Evolutionary conservation across 2,113 vertebrate species (phyloP).

Genomic region (Cromileptes altivelis): DNA sequence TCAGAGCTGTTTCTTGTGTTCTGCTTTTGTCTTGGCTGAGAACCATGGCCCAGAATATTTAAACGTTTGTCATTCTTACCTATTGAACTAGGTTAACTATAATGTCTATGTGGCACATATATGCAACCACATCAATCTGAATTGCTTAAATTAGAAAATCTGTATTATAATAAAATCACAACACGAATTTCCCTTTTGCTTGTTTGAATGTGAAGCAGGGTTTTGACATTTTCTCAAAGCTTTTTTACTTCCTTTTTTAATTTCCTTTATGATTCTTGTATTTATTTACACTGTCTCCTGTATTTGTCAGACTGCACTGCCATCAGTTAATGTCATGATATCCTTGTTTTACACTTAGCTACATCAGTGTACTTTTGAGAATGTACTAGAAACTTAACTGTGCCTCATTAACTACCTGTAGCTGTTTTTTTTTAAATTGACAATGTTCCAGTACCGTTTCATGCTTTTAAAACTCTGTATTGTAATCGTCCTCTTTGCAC

Average conservation of each 20-base stretch:
- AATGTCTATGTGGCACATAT: not conserved
- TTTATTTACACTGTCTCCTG: conserved; percentile 8
- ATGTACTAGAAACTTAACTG: not conserved
- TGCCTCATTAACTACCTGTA: conserved; percentile 13
- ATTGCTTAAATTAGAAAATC: conserved; percentile 4
- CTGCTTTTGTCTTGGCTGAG: not conserved
- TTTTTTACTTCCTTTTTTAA: not conserved
- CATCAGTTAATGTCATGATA: not conserved
- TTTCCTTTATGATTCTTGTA: not conserved
- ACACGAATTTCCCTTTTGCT: not conserved
- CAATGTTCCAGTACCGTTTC: not conserved
- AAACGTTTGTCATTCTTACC: not conserved
- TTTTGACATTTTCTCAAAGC: not conserved
- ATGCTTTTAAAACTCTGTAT: conserved; percentile 9
- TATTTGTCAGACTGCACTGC: not conserved
- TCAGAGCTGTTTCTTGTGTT: not conserved
- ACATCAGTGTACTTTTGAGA: conserved; percentile 8
- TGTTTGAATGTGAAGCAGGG: not conserved
- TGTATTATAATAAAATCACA: not conserved
- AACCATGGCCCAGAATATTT: not conserved
- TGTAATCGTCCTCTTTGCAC: conserved; percentile 26
- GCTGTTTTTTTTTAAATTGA: conserved; percentile 5
- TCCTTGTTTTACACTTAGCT: not conserved
- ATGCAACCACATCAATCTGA: not conserved
- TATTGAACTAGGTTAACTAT: not conserved